Conservation (phyloP, 2,888 invertebrate genomes). For the Dyspetes luteomarginatus region DNA sequence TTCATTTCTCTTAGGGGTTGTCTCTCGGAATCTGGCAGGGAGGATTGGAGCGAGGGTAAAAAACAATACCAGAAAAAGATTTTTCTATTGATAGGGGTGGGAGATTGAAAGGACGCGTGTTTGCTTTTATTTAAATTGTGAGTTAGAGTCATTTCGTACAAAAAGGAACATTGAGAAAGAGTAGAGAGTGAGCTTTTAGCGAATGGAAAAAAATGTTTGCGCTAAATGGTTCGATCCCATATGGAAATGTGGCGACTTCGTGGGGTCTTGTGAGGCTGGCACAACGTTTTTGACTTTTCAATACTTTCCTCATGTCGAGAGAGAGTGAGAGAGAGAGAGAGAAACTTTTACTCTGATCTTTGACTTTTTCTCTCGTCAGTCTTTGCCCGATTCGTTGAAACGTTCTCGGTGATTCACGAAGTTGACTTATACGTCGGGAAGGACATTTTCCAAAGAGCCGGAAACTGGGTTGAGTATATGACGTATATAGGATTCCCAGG, state of each 20-base stretch:
- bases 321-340: conserved; percentile 23
- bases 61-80: conserved; percentile 14
- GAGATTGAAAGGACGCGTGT: conserved; percentile 74
- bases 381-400: conserved; percentile 58
- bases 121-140: conserved; percentile 84
- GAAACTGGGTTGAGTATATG: conserved; percentile 45
- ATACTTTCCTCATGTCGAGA: conserved; percentile 44
- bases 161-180: conserved; percentile 9
- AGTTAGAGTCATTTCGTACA: conserved; percentile 77
- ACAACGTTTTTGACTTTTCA: conserved; percentile 77
- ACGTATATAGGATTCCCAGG: not conserved
- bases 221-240: conserved; percentile 82
- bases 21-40: not conserved
- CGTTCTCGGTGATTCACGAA: conserved; percentile 53
- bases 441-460: conserved; percentile 58
- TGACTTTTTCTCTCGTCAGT: conserved; percentile 54
- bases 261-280: conserved; percentile 75
- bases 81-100: conserved; percentile 7
- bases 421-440: not conserved
- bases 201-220: conserved; percentile 80
- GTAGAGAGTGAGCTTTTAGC: conserved; percentile 75
- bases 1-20: not conserved
- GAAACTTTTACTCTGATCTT: conserved; percentile 62
- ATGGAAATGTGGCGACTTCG: conserved; percentile 79
- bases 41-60: not conserved